Conservation (phyloP, 2,888 invertebrate species). For the Eupithecia abbreviata region DNA sequence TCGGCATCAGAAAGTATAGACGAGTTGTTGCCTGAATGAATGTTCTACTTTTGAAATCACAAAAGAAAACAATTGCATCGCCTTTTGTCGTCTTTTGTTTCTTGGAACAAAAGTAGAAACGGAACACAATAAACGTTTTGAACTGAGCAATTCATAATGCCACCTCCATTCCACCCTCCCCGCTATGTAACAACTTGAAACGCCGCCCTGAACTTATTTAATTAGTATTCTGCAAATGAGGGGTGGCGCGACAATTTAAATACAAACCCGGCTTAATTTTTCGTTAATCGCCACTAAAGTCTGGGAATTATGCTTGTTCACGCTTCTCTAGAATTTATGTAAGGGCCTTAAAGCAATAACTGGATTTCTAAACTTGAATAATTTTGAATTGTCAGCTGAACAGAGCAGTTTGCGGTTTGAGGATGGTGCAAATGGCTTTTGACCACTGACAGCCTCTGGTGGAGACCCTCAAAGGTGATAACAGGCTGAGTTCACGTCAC, state of each 20-base stretch:
- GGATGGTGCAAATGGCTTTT: not conserved
- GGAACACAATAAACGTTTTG: not conserved
- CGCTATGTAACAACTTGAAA: conserved; percentile 44
- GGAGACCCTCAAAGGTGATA: not conserved
- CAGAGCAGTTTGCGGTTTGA: not conserved
- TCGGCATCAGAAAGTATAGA: not conserved
- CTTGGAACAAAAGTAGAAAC: not conserved
- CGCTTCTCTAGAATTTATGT: conserved; percentile 38
- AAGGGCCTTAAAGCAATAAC: conserved; percentile 19
- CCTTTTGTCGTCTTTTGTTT: not conserved
- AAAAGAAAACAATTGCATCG: not conserved
- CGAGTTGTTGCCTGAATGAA: not conserved
- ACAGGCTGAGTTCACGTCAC: not conserved
- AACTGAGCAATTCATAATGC: conserved; percentile 4
- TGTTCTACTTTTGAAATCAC: not conserved
- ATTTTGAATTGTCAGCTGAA: conserved; percentile 6
- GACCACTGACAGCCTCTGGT: not conserved
- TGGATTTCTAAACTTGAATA: conserved; percentile 19
- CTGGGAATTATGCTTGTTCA: conserved; percentile 46
- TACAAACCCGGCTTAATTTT: conserved; percentile 48
- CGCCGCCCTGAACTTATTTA: conserved; percentile 49
- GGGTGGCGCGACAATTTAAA: conserved; percentile 48
- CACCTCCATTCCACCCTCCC: conserved; percentile 28
- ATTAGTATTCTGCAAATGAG: conserved; percentile 51
- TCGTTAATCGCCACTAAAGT: conserved; percentile 49